Evolutionary conservation across 2,797 vertebrate genomes (phyloP).

Genomic region (Graptemys geographica): DNA sequence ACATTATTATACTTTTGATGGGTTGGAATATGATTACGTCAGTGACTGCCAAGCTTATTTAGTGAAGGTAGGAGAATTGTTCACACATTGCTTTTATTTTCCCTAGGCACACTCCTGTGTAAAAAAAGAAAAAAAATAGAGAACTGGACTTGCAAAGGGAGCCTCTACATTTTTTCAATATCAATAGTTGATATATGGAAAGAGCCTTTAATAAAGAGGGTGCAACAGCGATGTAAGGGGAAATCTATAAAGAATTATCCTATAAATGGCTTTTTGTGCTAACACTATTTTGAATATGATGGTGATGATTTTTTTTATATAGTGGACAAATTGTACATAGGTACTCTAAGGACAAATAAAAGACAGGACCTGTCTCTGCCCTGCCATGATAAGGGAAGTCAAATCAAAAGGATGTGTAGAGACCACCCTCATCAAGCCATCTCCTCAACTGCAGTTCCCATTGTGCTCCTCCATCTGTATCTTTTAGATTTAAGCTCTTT

Average conservation of each 20-base stretch:
- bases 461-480: neutral
- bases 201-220: neutral
- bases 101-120: neutral
- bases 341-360: neutral
- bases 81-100: neutral
- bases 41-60: conserved; percentile 96
- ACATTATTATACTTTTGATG: conserved; percentile 97
- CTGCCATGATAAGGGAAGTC: neutral
- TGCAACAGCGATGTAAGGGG: neutral
- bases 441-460: neutral
- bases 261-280: neutral
- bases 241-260: neutral
- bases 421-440: neutral
- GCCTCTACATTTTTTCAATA: neutral
- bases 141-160: neutral
- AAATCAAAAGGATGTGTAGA: neutral
- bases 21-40: conserved; percentile 95
- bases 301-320: neutral
- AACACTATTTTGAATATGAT: neutral
- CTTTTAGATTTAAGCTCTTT: neutral
- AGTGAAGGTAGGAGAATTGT: conserved; percentile 87
- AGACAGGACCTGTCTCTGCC: neutral
- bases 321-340: neutral
- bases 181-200: neutral
- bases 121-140: neutral